phyloP scores from a whole-genome alignment of 2,888 invertebrate genomes.

The Ormyrus thymus region DNA sequence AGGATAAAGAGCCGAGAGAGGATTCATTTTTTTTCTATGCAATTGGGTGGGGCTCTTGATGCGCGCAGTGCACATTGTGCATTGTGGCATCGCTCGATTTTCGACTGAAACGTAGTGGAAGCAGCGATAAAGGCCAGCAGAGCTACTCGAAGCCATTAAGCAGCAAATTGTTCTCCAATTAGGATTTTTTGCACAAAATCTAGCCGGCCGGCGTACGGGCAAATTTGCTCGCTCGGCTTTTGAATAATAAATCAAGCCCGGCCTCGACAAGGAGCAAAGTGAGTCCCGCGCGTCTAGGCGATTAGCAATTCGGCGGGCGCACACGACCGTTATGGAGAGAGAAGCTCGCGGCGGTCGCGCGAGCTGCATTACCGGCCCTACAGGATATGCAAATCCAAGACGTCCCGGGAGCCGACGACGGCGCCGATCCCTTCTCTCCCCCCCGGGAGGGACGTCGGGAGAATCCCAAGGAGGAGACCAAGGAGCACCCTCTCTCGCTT shows the following conservation, averaged over 20 bases:
- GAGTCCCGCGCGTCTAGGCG: constrained; percentile 52
- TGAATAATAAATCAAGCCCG: constrained; percentile 38
- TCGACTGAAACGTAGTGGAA: too few relatives aligned
- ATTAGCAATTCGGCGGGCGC: constrained; percentile 67
- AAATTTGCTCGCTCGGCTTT: constrained; percentile 3
- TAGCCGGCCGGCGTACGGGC: background rate
- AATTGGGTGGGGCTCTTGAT: background rate
- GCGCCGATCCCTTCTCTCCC: too few relatives aligned
- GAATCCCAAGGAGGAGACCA: constrained; percentile 44
- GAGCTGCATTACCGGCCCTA: constrained; percentile 69
- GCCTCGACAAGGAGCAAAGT: constrained; percentile 27
- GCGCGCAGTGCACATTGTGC: background rate
- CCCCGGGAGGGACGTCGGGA: constrained; percentile 20
- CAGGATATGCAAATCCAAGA: constrained; percentile 71
- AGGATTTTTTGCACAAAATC: background rate
- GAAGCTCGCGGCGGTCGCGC: constrained; percentile 49
- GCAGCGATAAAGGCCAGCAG: too few relatives aligned
- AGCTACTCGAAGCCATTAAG: too few relatives aligned
- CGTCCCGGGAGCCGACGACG: constrained; percentile 54
- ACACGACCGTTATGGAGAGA: constrained; percentile 68
- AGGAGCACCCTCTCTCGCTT: constrained; percentile 21
- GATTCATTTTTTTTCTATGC: background rate
- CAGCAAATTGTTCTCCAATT: too few relatives aligned
- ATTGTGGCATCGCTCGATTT: too few relatives aligned
- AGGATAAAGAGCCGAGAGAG: constrained; percentile 6